phyloP scores from a whole-genome alignment of 2,888 invertebrate genomes.

The Alsophila aescularia region DNA sequence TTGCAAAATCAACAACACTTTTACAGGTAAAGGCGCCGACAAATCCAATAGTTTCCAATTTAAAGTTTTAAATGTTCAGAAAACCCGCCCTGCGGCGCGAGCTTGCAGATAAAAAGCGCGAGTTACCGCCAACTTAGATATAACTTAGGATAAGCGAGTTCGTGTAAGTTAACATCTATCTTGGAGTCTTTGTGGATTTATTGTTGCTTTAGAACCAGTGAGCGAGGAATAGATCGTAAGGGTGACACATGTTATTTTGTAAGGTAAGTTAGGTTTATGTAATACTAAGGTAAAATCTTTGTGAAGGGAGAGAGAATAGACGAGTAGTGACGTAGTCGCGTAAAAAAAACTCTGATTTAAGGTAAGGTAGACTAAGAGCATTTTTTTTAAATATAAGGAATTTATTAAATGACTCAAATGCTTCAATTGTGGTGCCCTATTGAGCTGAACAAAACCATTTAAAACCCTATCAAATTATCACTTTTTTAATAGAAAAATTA shows the following conservation, averaged over 20 bases:
- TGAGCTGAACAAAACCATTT: too few species aligned
- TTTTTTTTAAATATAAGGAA: too few species aligned
- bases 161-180: constrained; percentile 39
- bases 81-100: constrained; percentile 19
- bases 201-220: constrained; percentile 13
- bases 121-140: constrained; percentile 24
- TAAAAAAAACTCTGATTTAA: too few species aligned
- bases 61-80: constrained; percentile 30
- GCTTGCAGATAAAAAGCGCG: constrained; percentile 31
- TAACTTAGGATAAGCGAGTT: constrained; percentile 32
- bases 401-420: too few species aligned
- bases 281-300: too few species aligned
- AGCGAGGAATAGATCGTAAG: neutral
- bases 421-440: too few species aligned
- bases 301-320: too few species aligned
- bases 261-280: neutral
- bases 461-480: too few species aligned
- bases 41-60: constrained; percentile 32
- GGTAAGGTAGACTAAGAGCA: too few species aligned
- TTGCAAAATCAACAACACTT: neutral
- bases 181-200: constrained; percentile 32
- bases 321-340: too few species aligned
- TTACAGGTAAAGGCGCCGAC: constrained; percentile 5
- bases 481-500: too few species aligned
- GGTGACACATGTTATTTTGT: neutral